Conservation (phyloP, 2,888 invertebrate genomes). For the Matsumyia berberina region DNA sequence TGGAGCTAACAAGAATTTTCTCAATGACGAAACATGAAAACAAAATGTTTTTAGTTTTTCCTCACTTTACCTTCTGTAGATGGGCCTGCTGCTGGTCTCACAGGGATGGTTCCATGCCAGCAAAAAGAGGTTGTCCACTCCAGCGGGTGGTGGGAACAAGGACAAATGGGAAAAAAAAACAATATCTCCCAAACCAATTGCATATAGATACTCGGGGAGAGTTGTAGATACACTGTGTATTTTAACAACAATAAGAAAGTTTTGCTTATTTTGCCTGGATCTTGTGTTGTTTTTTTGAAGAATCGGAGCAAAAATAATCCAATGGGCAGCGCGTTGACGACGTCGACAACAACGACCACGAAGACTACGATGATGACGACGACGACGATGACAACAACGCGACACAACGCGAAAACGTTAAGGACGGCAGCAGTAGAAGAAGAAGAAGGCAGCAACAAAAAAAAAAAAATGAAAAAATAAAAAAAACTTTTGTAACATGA, state of each 20-base stretch:
- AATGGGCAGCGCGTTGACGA: constrained; percentile 61
- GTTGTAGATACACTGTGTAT: constrained; percentile 60
- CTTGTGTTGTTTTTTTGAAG: constrained; percentile 65
- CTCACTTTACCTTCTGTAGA: constrained; percentile 7
- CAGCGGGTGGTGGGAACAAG: constrained; percentile 17
- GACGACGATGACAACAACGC: constrained; percentile 56
- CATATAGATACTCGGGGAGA: constrained; percentile 26
- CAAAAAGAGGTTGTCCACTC: constrained; percentile 43
- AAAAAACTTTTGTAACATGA: constrained; percentile 84
- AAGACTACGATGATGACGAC: constrained; percentile 17
- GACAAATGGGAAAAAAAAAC: constrained; percentile 1
- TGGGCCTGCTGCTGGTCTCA: constrained; percentile 36
- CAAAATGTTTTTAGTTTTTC: constrained; percentile 71
- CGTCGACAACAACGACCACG: constrained; percentile 22
- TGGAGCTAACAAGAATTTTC: constrained; percentile 69
- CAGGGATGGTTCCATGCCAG: constrained; percentile 53
- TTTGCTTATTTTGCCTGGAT: constrained; percentile 49
- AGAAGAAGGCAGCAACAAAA: constrained; percentile 62
- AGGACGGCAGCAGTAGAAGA: constrained; percentile 53
- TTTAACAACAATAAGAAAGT: constrained; percentile 75
- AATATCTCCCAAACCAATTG: constrained; percentile 34
- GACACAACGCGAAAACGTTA: constrained; percentile 63
- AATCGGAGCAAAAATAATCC: constrained; percentile 75
- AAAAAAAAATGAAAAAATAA: constrained; percentile 76
- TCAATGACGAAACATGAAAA: constrained; percentile 77